A percentile compares a stretch with the other conserved stretches of the same genome.
Conservation (phyloP, 2,113 vertebrate species). For the Sisor rabdophorus region DNA sequence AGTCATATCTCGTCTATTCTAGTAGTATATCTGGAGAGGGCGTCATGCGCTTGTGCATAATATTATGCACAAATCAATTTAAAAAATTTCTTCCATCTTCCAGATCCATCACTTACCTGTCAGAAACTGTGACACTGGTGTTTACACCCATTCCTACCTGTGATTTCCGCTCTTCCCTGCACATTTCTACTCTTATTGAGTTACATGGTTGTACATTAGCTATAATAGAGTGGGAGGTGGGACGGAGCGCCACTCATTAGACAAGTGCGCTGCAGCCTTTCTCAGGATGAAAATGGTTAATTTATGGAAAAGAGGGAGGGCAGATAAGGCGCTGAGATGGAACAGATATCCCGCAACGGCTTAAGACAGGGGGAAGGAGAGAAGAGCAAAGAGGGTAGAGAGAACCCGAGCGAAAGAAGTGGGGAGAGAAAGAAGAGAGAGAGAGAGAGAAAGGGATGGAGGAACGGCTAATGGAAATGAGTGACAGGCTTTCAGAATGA, state of each 20-base stretch:
- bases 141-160: not conserved
- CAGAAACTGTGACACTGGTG: not conserved
- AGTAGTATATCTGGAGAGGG: not conserved
- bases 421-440: constrained; percentile 29
- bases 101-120: not conserved
- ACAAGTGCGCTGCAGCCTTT: constrained; percentile 47
- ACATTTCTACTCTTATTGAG: constrained; percentile 29
- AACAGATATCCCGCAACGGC: constrained; percentile 69
- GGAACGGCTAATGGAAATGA: constrained; percentile 96
- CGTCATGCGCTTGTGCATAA: not conserved
- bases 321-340: constrained; percentile 65
- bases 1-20: not conserved
- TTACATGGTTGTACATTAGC: constrained; percentile 28
- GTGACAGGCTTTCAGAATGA: constrained; percentile 99
- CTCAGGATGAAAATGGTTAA: constrained; percentile 66
- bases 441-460: constrained; percentile 56
- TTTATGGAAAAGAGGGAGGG: constrained; percentile 73
- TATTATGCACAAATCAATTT: not conserved
- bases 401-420: constrained; percentile 40
- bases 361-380: constrained; percentile 58
- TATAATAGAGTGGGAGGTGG: constrained; percentile 68
- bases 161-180: not conserved
- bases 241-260: constrained; percentile 51
- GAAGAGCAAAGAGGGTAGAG: not conserved
- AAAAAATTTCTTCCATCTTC: not conserved